These are phyloP conservation scores for Tylochromis polylepis DNA, from an alignment of 2,113 vertebrate genomes.

Conservation along the genomic window DNA sequence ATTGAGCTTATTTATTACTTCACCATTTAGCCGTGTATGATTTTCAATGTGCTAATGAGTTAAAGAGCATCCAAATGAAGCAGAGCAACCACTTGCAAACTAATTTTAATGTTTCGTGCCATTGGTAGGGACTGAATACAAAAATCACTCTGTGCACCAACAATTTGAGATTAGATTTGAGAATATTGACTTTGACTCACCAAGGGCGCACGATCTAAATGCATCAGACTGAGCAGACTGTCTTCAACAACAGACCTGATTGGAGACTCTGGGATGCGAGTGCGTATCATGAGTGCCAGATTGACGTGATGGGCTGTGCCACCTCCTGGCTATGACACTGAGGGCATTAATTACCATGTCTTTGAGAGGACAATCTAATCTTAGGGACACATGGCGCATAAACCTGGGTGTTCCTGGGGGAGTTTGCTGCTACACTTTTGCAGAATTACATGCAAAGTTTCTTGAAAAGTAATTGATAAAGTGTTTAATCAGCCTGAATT, in stretches of 20 bases:
- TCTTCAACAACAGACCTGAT: constrained; percentile 11
- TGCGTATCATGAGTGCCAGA: constrained; percentile 35
- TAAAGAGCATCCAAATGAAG: background rate
- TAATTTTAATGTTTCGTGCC: background rate
- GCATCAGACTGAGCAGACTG: background rate
- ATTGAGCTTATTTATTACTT: background rate
- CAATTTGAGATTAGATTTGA: background rate
- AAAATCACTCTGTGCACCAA: background rate
- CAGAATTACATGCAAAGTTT: constrained; percentile 4
- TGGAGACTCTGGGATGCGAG: constrained; percentile 30
- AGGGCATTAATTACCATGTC: constrained; percentile 54
- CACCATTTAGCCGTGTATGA: background rate
- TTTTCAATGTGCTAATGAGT: background rate
- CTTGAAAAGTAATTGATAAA: background rate
- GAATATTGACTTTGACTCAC: background rate
- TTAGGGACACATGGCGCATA: constrained; percentile 39
- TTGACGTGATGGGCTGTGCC: constrained; percentile 5
- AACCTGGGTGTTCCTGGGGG: constrained; percentile 17
- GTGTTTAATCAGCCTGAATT: background rate
- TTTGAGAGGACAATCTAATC: constrained; percentile 60
- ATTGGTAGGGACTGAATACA: background rate
- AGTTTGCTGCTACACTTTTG: background rate
- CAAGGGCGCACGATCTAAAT: background rate
- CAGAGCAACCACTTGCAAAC: background rate
- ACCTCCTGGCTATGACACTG: constrained; percentile 35